Evolutionary conservation across 2,888 invertebrate species (phyloP).

Genomic region (Antitype chi): DNA sequence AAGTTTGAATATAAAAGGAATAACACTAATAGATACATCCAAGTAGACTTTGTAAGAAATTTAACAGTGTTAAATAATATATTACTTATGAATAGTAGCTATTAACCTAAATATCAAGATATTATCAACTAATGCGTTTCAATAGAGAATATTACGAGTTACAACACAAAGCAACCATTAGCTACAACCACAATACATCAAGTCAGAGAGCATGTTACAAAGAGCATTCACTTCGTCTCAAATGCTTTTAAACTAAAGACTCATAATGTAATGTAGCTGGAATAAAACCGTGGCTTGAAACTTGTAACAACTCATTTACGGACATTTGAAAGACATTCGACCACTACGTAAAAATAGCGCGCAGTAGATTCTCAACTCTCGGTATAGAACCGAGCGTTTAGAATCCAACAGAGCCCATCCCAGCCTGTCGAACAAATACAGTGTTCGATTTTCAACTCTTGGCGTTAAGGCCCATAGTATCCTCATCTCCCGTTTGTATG

Average conservation of each 20-base stretch:
- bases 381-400: no score
- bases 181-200: neutral
- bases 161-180: constrained; percentile 5
- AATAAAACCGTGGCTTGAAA: neutral
- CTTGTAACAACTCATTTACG: neutral
- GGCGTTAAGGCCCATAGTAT: no score
- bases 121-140: constrained; percentile 8
- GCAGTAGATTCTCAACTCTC: no score
- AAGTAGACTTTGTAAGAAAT: no score
- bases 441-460: no score
- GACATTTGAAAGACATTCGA: neutral
- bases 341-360: no score
- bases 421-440: no score
- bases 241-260: constrained; percentile 17
- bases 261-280: neutral
- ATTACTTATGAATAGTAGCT: neutral
- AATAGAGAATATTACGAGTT: constrained; percentile 1
- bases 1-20: neutral
- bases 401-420: no score
- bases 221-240: constrained; percentile 9
- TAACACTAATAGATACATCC: neutral
- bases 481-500: no score
- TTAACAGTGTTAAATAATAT: no score
- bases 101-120: neutral
- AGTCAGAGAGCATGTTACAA: neutral